Evolutionary conservation across 2,113 vertebrate species (phyloP), one percentile per base, ranked within the genome.

Genomic region (Gyps fulvus): DNA sequence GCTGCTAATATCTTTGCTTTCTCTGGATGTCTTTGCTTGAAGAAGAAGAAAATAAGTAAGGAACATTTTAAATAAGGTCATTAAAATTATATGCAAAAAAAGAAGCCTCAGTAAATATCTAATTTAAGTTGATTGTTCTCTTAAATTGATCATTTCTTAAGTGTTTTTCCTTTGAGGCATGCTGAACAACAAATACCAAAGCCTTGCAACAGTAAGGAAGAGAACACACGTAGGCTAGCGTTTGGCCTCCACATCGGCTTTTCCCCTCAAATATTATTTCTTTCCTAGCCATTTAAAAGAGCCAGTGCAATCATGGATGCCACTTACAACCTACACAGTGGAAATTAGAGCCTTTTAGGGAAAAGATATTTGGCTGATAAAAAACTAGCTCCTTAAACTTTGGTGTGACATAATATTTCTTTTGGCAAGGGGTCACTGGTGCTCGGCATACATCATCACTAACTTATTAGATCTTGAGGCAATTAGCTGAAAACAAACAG

Each of bases 401-500:
- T 95, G 96, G 98, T 97, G 97, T 31, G 92, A 98, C 98, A 98
- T 97, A 99, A 98, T 99, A 99, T 99, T 99, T 99, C 98, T 99
- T 98, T 98, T 98, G 99, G 98, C 99, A 98, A 98, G 97, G 82
- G 98, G 98, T 99, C 99, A 99, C 83, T 97, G 97, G 98, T 98
- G 98, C 98, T 98, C 95, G 96, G 96, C 96, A 89, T 99, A 99
- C 98, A 98, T 99, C 99, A 99, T 99, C 99, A 99, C 99, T 98
- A 99, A 99, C 99, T 99, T 99, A 99, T 99, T 99, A 99, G 99
- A 99, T 99, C 98, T 99, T 98, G 97, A 99, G 98, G 98, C 99
- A 99, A 99, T 99, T 99, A 99, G 99, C 98, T 94, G 98, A 99
- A 99, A 99, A 99, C 99, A 99, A 99, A 99, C 99, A 99, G 99